These are phyloP conservation scores for Aptenodytes patagonicus DNA, from an alignment of 2,113 vertebrate species.

Conservation along the genomic window DNA sequence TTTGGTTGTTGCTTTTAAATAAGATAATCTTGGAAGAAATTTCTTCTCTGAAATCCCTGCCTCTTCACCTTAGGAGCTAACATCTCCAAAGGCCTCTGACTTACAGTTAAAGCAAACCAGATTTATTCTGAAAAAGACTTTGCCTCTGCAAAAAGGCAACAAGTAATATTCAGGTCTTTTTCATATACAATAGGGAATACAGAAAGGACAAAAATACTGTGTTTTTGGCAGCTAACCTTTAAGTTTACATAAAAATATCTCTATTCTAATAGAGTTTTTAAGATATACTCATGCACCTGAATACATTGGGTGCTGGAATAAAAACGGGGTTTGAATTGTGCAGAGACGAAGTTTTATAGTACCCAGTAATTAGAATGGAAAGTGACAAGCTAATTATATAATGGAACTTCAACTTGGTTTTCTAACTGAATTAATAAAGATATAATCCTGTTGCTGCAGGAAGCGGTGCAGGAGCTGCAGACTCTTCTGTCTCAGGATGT, in stretches of 20 bases:
- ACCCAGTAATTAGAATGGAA: background rate
- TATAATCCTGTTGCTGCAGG: slow-evolving; percentile 64
- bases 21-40: background rate
- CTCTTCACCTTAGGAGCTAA: background rate
- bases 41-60: background rate
- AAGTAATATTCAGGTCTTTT: background rate
- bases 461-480: slow-evolving; percentile 83
- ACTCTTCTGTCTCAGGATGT: slow-evolving; percentile 81
- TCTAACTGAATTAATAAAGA: background rate
- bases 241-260: background rate
- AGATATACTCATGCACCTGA: accelerated
- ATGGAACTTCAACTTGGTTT: background rate
- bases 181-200: background rate
- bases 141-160: background rate
- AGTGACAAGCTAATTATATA: background rate
- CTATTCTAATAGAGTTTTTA: background rate
- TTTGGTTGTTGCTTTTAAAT: background rate
- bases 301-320: background rate
- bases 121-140: background rate
- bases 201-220: background rate
- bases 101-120: background rate
- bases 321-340: background rate
- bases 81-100: background rate
- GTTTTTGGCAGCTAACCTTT: background rate
- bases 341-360: background rate